phyloP scores from a whole-genome alignment of 2,888 invertebrate species.

The Lasioglossum zephyrum region DNA sequence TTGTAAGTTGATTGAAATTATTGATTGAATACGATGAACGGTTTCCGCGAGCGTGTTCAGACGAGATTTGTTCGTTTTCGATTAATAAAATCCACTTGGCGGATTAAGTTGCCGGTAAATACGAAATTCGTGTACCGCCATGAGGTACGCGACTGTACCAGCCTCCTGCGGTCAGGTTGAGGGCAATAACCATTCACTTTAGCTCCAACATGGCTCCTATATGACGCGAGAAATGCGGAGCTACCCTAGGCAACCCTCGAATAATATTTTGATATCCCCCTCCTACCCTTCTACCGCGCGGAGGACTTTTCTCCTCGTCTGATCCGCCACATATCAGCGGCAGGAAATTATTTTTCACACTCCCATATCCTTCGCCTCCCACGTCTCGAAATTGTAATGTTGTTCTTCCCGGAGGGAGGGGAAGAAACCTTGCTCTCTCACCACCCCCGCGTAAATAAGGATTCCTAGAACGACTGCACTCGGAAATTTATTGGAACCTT shows the following conservation, averaged over 20 bases:
- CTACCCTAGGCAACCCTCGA: constrained; percentile 75
- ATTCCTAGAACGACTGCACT: constrained; percentile 13
- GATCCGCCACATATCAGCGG: constrained; percentile 77
- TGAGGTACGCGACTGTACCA: constrained; percentile 30
- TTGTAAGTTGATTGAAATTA: too few species aligned
- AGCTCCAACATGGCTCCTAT: constrained; percentile 61
- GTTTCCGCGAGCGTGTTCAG: not conserved
- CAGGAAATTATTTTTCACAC: constrained; percentile 84
- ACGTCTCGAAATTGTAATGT: constrained; percentile 24
- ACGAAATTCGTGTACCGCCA: constrained; percentile 48
- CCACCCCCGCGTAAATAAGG: not conserved
- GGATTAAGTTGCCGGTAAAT: constrained; percentile 47
- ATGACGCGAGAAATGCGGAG: constrained; percentile 72
- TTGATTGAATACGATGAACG: too few species aligned
- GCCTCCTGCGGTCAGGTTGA: constrained; percentile 56
- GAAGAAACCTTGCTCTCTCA: constrained; percentile 16
- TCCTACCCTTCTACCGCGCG: constrained; percentile 41
- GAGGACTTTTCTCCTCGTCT: constrained; percentile 69
- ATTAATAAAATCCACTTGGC: not conserved
- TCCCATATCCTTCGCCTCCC: constrained; percentile 63
- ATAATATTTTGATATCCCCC: constrained; percentile 82
- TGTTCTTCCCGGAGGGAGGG: constrained; percentile 12
- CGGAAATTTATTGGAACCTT: not conserved
- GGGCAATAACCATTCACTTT: constrained; percentile 72
- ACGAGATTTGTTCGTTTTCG: not conserved